Evolutionary conservation across 2,888 invertebrate species (phyloP), one percentile per base, ranked within the genome.

Genomic region (Ochropleura leucogaster): DNA sequence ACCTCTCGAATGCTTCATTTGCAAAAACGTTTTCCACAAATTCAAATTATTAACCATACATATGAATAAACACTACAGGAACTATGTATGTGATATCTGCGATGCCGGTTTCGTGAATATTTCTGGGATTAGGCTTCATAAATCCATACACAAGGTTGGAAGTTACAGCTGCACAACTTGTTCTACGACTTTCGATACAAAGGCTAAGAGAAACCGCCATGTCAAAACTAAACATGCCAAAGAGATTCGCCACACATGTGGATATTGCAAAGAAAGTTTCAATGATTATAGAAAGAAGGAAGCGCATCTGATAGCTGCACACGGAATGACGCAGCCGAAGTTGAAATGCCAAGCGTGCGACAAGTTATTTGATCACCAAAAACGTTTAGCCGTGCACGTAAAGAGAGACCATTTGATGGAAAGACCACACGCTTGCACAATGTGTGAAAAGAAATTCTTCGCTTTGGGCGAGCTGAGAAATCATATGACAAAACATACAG

Each of bases 301-400:
- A 42, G 90, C 88, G 0, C 95, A 95, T 63, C 91, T 94, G 57
- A 91, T 90, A 0, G 88, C 89, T 9, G 57, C 85, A 1, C 96
- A 96, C 49, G 95, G 95, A 0, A 14, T 80, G 6, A 0, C 49
- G 88, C 8, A 82, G 85, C 47, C 68, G 1, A 70, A 93, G 1
- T 86, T 95, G 7, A 91, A 91, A 9, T 97, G 97, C 73, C 90
- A 92, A 16, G 94, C 96, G 0, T 97, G 97, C 67, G 93, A 93
- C 1, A 95, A 94, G 79, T 92, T 90, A 0, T 97, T 96, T 78
- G 92, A 92, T 12, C 95, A 95, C 74, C 95, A 95, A 46, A 93
- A 96, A 55, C 90, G 95, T 16, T 86, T 97, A 18, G 95, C 93
- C 2, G 90, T 93, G 0, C 97, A 97, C 65, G 94, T 93, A 30